Evolutionary conservation across 2,113 vertebrate species (phyloP).

Genomic region (Muscicapa adusta): DNA sequence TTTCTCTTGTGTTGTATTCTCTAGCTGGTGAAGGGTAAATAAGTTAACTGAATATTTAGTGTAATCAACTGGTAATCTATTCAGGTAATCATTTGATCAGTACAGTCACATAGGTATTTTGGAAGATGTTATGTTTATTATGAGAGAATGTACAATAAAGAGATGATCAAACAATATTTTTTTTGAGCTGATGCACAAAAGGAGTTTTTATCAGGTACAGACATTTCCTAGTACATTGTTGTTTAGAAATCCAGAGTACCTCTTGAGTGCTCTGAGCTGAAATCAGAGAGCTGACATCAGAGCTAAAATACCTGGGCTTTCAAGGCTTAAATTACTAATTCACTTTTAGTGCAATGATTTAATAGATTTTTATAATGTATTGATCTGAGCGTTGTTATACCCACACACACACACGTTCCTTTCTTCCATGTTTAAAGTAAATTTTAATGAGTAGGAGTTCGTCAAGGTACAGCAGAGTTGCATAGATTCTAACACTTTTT

Average conservation of each 20-base stretch:
- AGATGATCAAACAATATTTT: neutral
- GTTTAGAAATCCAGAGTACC: neutral
- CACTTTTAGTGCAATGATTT: neutral
- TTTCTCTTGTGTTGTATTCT: neutral
- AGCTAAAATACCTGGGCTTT: neutral
- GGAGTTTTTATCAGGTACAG: neutral
- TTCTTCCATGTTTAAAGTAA: neutral
- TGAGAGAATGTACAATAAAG: neutral
- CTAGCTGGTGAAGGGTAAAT: slow-evolving; percentile 33
- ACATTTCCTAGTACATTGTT: neutral
- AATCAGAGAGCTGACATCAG: neutral
- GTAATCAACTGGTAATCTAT: slow-evolving; percentile 31
- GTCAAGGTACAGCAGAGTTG: neutral
- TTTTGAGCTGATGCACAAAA: neutral
- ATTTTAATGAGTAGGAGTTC: neutral
- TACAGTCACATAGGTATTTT: neutral
- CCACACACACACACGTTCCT: neutral
- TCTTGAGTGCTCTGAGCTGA: neutral
- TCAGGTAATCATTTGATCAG: neutral
- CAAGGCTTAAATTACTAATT: neutral
- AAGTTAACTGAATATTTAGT: slow-evolving; percentile 47
- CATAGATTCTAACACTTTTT: neutral
- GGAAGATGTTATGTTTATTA: neutral
- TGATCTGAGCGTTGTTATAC: neutral
- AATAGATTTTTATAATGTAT: neutral